Conservation (phyloP, 2,113 vertebrate species). For the Brachypteracias leptosomus region DNA sequence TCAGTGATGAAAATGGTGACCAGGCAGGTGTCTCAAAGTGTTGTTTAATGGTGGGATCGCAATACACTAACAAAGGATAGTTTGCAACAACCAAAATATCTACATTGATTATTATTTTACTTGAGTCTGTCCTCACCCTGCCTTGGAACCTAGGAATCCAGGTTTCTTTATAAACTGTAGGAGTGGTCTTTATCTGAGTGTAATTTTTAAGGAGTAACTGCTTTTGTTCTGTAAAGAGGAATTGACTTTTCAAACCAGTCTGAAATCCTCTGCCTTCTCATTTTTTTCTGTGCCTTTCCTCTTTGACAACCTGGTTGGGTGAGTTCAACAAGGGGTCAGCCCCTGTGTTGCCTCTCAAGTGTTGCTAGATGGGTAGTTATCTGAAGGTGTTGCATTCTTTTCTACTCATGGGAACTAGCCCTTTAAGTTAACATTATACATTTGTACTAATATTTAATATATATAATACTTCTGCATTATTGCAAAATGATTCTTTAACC, state of each 20-base stretch:
- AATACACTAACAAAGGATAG: background rate
- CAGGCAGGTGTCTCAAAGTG: background rate
- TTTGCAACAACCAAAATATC: background rate
- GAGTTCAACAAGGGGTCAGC: constrained; percentile 34
- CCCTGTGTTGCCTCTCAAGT: background rate
- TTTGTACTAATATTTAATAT: background rate
- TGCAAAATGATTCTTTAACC: background rate
- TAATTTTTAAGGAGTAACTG: background rate
- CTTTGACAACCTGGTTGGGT: background rate
- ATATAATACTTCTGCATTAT: background rate
- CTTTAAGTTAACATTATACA: background rate
- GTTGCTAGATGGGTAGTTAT: background rate
- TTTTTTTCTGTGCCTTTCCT: background rate
- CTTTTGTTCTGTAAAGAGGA: background rate
- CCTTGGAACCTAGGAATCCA: background rate
- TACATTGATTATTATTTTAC: background rate
- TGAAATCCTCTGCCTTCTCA: background rate
- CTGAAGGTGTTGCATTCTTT: constrained; percentile 1
- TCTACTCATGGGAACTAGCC: background rate
- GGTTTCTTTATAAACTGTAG: background rate
- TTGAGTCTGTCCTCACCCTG: background rate
- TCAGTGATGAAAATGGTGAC: background rate
- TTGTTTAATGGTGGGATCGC: background rate
- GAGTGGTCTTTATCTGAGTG: background rate
- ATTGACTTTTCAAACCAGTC: background rate